Evolutionary conservation across 2,888 invertebrate genomes (phyloP), one percentile per base, ranked within the genome.

Genomic region (Luperina nickerlii): DNA sequence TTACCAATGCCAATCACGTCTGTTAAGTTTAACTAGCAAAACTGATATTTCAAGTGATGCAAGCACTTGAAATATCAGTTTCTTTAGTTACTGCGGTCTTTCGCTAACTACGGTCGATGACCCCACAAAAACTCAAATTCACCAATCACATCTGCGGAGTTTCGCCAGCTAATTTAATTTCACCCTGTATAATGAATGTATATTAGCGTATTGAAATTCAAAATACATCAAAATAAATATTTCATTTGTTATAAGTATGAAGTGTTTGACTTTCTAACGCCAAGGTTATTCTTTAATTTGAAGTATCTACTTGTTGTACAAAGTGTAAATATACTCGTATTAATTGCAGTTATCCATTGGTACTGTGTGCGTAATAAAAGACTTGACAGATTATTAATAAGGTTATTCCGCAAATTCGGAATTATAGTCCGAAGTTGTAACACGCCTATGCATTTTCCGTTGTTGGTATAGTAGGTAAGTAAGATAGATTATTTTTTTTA

Each of bases 211-310:
- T 68, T 20, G 45, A 20, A 67, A 67, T 60, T 24, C 20, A 4
- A 18, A 32, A 62, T 74, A 51, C 27, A 32, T 60, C 18, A 73
- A 13, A 62, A 32, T 24, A 60, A 68, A 81, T 54, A 57, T 62
- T 45, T 67, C 65, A 57, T 69, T 69, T 11, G 18, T 82, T 73
- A 38, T 54, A 60, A 38, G 27, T 66, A 62, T 66, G 0, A 68
- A 38, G 15, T 57, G 60, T 72, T 24, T 65, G 38, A 62, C 86
- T 88, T 88, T 88, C 88, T 69, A 89, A 84, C 32, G n/a, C 38
- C 90, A 88, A 89, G 90, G 89, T 74, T 82, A n/a, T 66, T 79
- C n/a, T 32, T 74, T 78, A 54, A 82, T 79, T 83, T 79, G 5
- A 67, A 60, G 38, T 54, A 11, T 66, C 9, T 54, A 67, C 20